These are phyloP conservation scores for Hippopotamyrus pictus DNA, from an alignment of 2,797 vertebrate species.

Conservation along the genomic window DNA sequence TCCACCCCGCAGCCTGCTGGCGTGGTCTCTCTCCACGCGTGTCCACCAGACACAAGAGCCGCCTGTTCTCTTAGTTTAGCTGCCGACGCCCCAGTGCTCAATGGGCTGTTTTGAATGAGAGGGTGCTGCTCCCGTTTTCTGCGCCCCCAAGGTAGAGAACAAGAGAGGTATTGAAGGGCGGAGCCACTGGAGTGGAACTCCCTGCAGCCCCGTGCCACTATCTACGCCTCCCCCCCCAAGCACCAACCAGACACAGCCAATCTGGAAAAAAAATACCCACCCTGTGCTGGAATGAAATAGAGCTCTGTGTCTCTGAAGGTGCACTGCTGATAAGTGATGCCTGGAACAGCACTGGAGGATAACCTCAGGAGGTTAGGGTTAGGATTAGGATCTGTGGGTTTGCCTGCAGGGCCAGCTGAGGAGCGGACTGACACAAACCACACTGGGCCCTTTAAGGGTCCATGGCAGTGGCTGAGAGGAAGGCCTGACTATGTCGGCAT, in stretches of 20 bases:
- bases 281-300: not conserved
- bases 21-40: constrained; percentile 26
- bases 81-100: constrained; percentile 48
- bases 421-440: not conserved
- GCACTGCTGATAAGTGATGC: not conserved
- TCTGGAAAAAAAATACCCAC: not conserved
- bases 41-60: constrained; percentile 48
- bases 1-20: not conserved
- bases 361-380: not conserved
- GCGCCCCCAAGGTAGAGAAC: constrained; percentile 49
- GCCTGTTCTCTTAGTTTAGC: constrained; percentile 58
- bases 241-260: not conserved
- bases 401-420: not conserved
- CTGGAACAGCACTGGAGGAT: not conserved
- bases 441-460: not conserved
- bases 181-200: constrained; percentile 29
- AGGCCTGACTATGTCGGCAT: not conserved
- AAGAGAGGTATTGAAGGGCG: constrained; percentile 55
- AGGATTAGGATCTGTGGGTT: not conserved
- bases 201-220: not conserved
- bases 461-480: not conserved
- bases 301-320: not conserved
- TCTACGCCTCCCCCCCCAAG: constrained; percentile 5
- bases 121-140: constrained; percentile 34
- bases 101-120: constrained; percentile 59